Evolutionary conservation across 2,113 vertebrate genomes (phyloP).

Genomic region (Amphiprion ocellaris): DNA sequence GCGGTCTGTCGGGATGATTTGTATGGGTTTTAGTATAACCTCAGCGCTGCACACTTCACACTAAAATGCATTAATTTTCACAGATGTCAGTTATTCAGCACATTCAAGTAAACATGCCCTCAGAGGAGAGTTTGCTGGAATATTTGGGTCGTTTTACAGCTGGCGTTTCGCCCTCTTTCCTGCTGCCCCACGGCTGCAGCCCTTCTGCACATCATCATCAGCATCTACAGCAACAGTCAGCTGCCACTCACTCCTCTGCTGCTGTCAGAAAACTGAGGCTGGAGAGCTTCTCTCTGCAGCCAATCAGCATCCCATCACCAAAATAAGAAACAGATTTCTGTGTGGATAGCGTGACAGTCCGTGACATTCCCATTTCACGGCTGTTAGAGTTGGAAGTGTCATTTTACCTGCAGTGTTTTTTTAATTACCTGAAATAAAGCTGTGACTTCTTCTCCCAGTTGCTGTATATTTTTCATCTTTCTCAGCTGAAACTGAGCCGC

Average conservation of each 20-base stretch:
- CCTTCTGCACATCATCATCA: constrained; percentile 18
- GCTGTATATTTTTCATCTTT: rapidly evolving
- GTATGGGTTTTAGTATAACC: too few relatives aligned
- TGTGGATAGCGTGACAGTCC: neutral
- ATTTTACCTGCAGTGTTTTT: neutral
- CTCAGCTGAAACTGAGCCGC: constrained; percentile 21
- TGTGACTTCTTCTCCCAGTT: neutral
- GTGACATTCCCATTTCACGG: constrained; percentile 5
- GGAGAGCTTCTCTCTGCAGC: constrained; percentile 14
- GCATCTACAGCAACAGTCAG: neutral
- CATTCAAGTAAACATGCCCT: neutral
- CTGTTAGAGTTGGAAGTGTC: constrained; percentile 11
- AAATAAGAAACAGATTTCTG: neutral
- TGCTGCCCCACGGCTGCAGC: constrained; percentile 7
- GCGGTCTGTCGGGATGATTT: too few relatives aligned
- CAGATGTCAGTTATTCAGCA: neutral
- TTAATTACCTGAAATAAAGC: constrained; percentile 11
- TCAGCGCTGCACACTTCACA: neutral
- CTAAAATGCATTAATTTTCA: neutral
- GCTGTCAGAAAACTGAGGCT: constrained; percentile 3
- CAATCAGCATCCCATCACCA: constrained; percentile 2
- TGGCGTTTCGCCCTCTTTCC: constrained; percentile 4
- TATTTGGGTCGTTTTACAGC: neutral
- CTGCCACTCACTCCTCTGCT: constrained; percentile 23
- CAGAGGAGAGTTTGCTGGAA: neutral